These are phyloP conservation scores for Neoseiulus cucumeris DNA, from an alignment of 1,140 invertebrate genomes.

Conservation along the genomic window DNA sequence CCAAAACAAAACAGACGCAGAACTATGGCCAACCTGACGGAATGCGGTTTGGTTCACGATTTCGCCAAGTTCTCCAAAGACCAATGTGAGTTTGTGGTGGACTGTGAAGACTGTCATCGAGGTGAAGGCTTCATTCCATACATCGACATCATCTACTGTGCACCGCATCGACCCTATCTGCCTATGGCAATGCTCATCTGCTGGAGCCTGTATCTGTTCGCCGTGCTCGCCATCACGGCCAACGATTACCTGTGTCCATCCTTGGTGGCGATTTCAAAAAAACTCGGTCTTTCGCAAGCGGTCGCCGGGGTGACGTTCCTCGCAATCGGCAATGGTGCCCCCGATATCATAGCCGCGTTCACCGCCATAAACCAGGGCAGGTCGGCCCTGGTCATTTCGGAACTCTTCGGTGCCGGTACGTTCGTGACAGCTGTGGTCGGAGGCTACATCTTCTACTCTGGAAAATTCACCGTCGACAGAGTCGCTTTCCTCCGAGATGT, in stretches of 20 bases:
- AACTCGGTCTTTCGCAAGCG: not conserved
- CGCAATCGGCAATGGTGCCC: not conserved
- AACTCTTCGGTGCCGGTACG: not conserved
- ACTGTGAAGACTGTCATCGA: conserved; percentile 1
- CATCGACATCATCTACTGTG: not conserved
- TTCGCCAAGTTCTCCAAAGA: not conserved
- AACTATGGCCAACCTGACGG: not conserved
- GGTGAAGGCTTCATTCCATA: conserved; percentile 2
- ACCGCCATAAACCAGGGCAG: not conserved
- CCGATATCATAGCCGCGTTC: not conserved
- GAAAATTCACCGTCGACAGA: not conserved
- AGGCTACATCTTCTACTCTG: not conserved
- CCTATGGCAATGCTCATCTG: not conserved
- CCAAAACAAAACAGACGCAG: too few relatives aligned
- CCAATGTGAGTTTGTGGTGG: not conserved
- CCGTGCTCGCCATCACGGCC: not conserved
- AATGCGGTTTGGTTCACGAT: not conserved
- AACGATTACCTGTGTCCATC: not conserved
- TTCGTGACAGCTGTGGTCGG: not conserved
- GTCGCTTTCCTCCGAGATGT: not conserved
- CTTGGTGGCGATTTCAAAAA: not conserved
- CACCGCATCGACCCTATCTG: not conserved
- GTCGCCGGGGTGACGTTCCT: conserved; percentile 7
- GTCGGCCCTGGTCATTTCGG: not conserved
- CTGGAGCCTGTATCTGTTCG: not conserved